Evolutionary conservation across 1,140 invertebrate species (phyloP).

Genomic region (Lepidurus apus): DNA sequence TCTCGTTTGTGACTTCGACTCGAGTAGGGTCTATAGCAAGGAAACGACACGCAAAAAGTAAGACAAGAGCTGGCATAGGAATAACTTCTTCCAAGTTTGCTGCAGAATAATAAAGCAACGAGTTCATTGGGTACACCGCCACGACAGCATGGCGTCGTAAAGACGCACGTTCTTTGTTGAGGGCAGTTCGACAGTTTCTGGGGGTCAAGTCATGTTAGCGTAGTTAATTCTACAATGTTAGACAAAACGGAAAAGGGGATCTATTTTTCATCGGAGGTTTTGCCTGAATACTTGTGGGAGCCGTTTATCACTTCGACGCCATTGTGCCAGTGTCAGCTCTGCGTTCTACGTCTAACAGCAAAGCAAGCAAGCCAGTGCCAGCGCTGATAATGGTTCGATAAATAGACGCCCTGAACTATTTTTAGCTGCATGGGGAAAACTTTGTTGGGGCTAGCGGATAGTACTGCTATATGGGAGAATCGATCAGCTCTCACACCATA

Average conservation of each 20-base stretch:
- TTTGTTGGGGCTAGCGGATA: background rate
- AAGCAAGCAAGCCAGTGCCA: background rate
- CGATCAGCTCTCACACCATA: constrained; percentile 9
- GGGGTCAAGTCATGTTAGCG: too few relatives aligned
- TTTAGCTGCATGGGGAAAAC: background rate
- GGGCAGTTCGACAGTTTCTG: too few relatives aligned
- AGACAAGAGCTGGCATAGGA: background rate
- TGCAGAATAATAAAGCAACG: background rate
- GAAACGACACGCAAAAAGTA: background rate
- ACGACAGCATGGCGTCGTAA: constrained; percentile 44
- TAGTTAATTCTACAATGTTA: too few relatives aligned
- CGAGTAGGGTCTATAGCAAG: background rate
- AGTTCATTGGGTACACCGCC: background rate
- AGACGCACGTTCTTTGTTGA: too few relatives aligned
- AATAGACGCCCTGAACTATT: background rate
- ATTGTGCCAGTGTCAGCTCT: background rate
- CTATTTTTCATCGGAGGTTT: constrained; percentile 72
- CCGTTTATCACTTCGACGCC: background rate
- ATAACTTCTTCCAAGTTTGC: background rate
- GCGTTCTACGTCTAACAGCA: background rate
- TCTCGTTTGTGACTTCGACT: constrained; percentile 34
- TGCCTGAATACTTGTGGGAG: constrained; percentile 50
- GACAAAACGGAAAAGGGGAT: constrained; percentile 45
- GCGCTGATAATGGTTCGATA: background rate
- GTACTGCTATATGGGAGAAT: background rate